Evolutionary conservation across 2,888 invertebrate species (phyloP), one percentile per base, ranked within the genome.

Genomic region (Sturmia bella): DNA sequence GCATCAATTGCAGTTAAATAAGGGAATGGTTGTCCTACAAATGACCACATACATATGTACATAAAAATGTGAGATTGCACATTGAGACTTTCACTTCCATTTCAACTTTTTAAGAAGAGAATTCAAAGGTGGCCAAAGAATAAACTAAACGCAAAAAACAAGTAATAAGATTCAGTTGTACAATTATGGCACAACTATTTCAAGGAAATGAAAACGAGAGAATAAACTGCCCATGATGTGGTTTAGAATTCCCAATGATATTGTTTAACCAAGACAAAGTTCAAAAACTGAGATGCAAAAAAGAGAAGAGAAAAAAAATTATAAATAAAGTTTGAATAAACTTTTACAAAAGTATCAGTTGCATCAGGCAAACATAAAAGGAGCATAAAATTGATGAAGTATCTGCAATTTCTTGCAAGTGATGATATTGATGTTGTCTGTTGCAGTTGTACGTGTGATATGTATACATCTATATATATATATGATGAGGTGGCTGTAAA

Each of bases 341-440:
- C 37, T 61, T 61, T 41, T 74, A 2, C 48, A 17, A 70, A 63
- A 70, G 56, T 70, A 70, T 64, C 39, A 48, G 27, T 56, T 56
- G 43, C 69, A 54, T 24, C 39, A 61, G 37, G 57, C 19, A 43
- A 43, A 59, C 52, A 64, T 15, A 56, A 37, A 61, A 41, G 54
- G 64, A 57, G 32, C 45, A 72, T 72, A 54, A 79, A 80, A 69
- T 74, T 80, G 59, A 75, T 64, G 59, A 80, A 69, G 68, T 56
- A 56, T n/a, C 27, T 32, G 5, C 7, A 32, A 41, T 37, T 37
- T 66, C 37, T 24, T 57, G 24, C 41, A 17, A 43, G 19, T 15
- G 48, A 15, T 43, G 48, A 2, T 70, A 19, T 39, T 37, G 48
- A 43, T 56, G 56, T 43, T 45, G 69, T 69, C 37, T 52, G 73